Evolutionary conservation across 2,113 vertebrate genomes (phyloP), one percentile per base, ranked within the genome.

Genomic region (Centropus bengalensis): DNA sequence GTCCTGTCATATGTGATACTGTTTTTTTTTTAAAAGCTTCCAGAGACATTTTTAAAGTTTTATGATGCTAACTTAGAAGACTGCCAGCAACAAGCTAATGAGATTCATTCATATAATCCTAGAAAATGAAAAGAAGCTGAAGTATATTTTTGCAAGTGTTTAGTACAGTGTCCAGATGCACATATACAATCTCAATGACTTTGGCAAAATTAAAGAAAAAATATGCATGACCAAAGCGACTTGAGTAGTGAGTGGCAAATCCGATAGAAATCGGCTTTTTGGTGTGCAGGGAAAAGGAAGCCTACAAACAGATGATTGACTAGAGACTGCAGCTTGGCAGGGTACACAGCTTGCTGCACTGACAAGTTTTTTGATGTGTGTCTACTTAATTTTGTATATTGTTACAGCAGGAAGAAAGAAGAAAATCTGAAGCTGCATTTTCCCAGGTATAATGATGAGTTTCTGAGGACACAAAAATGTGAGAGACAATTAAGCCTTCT

Each of bases 11-110:
- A 88, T 93, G 70, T 93, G 64, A 89, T 82, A 81, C 40, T 68
- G 56, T 79, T 95, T 23, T 66, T 96, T 79, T 90, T 83, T 88
- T 91, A 87, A 81, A 67, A 94, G 74, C 42, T 97, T 89, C 81
- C 58, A 68, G 75, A 91, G 52, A 70, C 56, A 82, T 91, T 94
- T 80, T 90, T 60, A 21, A 95, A 92, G 59, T 85, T 91, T 89
- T 78, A 55, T 85, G 62, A 80, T 68, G 23, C 32, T 74, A 55
- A 93, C 62, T 96, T 92, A 71, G 69, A 96, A 94, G 42, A 84
- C 30, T 85, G 77, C n/a, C 80, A 92, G 83, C 33, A 89, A 83
- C 47, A 67, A 60, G 10, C 67, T 96, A 94, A 92, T 86, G 66
- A 95, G 73, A 30, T 82, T 89, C 81, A 94, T 95, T 93, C 60